These are phyloP conservation scores for Miltochrista miniata DNA, from an alignment of 2,888 invertebrate species.

Conservation along the genomic window DNA sequence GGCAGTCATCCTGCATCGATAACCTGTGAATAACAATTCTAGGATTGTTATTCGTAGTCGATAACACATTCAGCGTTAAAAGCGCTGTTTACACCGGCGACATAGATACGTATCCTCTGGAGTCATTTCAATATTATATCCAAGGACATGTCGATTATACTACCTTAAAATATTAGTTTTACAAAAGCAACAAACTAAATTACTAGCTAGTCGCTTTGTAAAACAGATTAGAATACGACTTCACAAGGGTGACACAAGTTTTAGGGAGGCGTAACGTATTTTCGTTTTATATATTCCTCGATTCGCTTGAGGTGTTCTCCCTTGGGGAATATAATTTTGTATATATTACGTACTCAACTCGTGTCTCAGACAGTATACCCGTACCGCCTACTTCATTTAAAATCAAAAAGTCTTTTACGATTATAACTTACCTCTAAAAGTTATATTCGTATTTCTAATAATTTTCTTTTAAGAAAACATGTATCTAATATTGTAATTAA, in stretches of 20 bases:
- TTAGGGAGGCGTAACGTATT: constrained; percentile 70
- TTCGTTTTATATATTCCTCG: constrained; percentile 73
- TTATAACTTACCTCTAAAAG: too few species aligned
- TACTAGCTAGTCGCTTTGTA: too few species aligned
- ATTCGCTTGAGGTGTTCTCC: constrained; percentile 60
- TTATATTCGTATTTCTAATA: too few species aligned
- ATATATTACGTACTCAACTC: constrained; percentile 68
- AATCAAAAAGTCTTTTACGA: too few species aligned
- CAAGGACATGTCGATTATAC: too few species aligned
- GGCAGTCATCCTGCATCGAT: too few species aligned
- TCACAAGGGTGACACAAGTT: constrained; percentile 42
- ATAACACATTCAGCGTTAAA: constrained; percentile 26
- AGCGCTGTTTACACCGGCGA: constrained; percentile 20
- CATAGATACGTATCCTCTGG: constrained; percentile 18
- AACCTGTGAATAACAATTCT: too few species aligned
- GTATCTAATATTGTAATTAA: too few species aligned
- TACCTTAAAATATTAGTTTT: too few species aligned
- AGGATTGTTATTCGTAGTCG: constrained; percentile 14
- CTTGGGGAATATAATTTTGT: constrained; percentile 73
- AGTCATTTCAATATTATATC: constrained; percentile 38
- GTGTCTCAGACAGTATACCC: constrained; percentile 60
- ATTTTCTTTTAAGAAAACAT: constrained; percentile 26
- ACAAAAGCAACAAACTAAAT: too few species aligned
- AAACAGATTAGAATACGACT: too few species aligned
- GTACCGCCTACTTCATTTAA: constrained; percentile 32